Evolutionary conservation across 1,140 invertebrate genomes (phyloP).

Genomic region (Reticulitermes speratus): DNA sequence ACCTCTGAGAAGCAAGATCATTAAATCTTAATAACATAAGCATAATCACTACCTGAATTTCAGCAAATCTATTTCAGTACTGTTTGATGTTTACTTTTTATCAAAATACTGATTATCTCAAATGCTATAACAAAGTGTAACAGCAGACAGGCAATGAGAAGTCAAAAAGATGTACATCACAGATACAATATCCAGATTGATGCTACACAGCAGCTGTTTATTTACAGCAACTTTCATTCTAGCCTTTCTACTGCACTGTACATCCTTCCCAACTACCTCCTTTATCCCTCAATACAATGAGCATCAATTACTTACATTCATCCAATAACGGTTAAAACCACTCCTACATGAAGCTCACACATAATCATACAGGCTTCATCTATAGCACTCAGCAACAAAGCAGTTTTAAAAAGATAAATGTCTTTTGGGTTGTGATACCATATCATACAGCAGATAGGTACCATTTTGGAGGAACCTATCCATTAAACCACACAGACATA

Average conservation of each 20-base stretch:
- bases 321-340: background rate
- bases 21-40: too few species aligned
- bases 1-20: too few species aligned
- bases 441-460: too few species aligned
- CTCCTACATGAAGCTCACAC: background rate
- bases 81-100: too few species aligned
- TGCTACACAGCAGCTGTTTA: background rate
- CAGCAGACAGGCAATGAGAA: background rate
- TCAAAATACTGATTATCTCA: too few species aligned
- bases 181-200: background rate
- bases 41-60: too few species aligned
- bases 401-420: background rate
- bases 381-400: background rate
- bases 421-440: too few species aligned
- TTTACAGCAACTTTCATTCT: background rate
- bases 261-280: background rate
- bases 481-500: too few species aligned
- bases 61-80: too few species aligned
- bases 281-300: background rate
- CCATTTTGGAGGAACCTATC: too few species aligned
- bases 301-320: background rate
- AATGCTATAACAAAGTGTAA: too few species aligned
- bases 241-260: background rate
- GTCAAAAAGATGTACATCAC: background rate
- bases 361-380: background rate